These are phyloP conservation scores for Tangara arthus DNA, from an alignment of 2,797 vertebrate genomes.

Conservation along the genomic window DNA sequence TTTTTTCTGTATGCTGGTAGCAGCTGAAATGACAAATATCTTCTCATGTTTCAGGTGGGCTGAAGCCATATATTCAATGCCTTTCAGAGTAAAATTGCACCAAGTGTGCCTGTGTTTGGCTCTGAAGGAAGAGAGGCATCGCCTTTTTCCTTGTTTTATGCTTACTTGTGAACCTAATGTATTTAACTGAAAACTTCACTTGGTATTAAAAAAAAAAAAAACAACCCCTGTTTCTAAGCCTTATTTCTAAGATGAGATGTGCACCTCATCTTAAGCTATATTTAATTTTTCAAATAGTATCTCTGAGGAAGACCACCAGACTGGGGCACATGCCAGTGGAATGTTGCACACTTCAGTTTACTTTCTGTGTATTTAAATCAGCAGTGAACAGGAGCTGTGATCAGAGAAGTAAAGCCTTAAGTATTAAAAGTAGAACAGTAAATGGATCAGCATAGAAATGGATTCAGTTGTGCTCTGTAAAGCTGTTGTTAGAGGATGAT, in stretches of 20 bases:
- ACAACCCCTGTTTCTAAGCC: not conserved
- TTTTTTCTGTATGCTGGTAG: not conserved
- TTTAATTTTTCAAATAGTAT: not conserved
- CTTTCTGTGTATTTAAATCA: not conserved
- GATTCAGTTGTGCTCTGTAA: not conserved
- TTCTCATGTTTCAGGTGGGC: accelerated
- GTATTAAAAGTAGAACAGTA: not conserved
- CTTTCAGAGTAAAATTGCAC: not conserved
- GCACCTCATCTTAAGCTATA: not conserved
- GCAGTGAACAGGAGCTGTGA: not conserved
- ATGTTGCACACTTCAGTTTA: not conserved
- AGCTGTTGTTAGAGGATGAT: not conserved
- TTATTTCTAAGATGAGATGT: not conserved
- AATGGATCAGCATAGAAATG: not conserved
- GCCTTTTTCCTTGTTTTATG: not conserved
- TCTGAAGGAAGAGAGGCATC: not conserved
- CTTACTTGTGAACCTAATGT: not conserved
- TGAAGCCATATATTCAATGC: not conserved
- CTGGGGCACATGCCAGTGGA: not conserved
- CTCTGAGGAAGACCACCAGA: not conserved
- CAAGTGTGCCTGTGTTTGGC: not conserved
- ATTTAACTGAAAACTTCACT: not conserved
- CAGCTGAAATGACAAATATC: not conserved
- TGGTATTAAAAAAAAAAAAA: not conserved
- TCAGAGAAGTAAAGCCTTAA: not conserved